These are phyloP conservation scores for Pentalonia nigronervosa DNA, from an alignment of 1,140 invertebrate species.

Conservation along the genomic window DNA sequence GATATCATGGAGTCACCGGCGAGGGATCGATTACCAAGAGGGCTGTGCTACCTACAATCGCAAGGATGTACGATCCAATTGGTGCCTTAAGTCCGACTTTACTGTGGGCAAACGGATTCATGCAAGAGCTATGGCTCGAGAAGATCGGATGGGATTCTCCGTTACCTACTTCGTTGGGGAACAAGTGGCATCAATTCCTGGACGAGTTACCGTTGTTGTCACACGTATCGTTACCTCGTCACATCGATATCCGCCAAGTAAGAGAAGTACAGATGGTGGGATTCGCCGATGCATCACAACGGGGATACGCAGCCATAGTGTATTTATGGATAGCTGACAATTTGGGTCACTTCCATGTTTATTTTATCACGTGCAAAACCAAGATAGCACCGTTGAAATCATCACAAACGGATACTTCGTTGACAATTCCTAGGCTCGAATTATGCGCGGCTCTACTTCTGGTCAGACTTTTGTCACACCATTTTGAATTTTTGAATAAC, in stretches of 20 bases:
- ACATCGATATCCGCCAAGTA: background rate
- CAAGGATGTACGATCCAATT: no score
- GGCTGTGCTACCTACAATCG: no score
- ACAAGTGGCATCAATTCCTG: background rate
- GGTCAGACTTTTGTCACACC: background rate
- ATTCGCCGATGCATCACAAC: constrained; percentile 33
- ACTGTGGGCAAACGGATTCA: no score
- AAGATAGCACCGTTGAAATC: no score
- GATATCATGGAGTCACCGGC: no score
- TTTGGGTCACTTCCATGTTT: background rate
- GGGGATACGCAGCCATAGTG: background rate
- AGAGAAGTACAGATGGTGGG: background rate
- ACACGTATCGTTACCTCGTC: background rate
- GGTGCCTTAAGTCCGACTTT: no score
- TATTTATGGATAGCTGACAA: constrained; percentile 25
- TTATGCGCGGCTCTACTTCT: constrained; percentile 16
- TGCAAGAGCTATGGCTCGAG: no score
- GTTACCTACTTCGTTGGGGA: background rate
- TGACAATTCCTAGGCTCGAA: constrained; percentile 24
- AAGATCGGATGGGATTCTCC: background rate
- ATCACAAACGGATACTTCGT: background rate
- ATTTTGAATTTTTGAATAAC: background rate
- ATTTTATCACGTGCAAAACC: no score
- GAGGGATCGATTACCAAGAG: no score
- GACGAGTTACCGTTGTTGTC: background rate